These are phyloP conservation scores for Samia ricini DNA, from an alignment of 1,140 invertebrate species.

Conservation along the genomic window DNA sequence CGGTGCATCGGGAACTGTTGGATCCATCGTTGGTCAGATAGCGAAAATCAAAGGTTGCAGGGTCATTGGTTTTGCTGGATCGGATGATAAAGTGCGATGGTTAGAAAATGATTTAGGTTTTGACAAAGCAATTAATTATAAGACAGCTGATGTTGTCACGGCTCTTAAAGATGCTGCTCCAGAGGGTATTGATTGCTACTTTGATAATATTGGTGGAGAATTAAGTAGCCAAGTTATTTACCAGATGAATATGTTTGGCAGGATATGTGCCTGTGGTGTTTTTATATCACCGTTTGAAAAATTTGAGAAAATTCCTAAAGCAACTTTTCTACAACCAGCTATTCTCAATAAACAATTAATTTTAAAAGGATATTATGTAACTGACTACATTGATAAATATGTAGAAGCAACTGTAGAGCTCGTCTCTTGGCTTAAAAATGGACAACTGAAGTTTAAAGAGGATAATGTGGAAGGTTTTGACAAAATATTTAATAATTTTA, in stretches of 20 bases:
- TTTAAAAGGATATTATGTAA: constrained; percentile 57
- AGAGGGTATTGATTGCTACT: constrained; percentile 80
- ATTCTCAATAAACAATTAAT: constrained; percentile 71
- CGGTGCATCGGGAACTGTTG: constrained; percentile 82
- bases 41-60: constrained; percentile 82
- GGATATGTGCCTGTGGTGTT: constrained; percentile 80
- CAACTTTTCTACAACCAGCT: constrained; percentile 72
- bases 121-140: constrained; percentile 85
- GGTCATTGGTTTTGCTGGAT: constrained; percentile 84
- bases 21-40: constrained; percentile 84
- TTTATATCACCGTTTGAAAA: constrained; percentile 76
- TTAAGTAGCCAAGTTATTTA: constrained; percentile 78
- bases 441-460: constrained; percentile 76
- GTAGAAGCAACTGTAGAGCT: constrained; percentile 67
- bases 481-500: not conserved
- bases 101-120: constrained; percentile 81
- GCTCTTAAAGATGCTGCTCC: constrained; percentile 79
- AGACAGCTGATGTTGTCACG: constrained; percentile 75
- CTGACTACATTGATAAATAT: constrained; percentile 44
- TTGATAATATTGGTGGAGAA: constrained; percentile 79
- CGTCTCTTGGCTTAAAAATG: constrained; percentile 69
- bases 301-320: constrained; percentile 37
- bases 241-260: constrained; percentile 80
- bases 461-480: constrained; percentile 76
- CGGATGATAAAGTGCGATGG: constrained; percentile 83